phyloP scores from a whole-genome alignment of 2,113 vertebrate genomes.

The Bungarus multicinctus region DNA sequence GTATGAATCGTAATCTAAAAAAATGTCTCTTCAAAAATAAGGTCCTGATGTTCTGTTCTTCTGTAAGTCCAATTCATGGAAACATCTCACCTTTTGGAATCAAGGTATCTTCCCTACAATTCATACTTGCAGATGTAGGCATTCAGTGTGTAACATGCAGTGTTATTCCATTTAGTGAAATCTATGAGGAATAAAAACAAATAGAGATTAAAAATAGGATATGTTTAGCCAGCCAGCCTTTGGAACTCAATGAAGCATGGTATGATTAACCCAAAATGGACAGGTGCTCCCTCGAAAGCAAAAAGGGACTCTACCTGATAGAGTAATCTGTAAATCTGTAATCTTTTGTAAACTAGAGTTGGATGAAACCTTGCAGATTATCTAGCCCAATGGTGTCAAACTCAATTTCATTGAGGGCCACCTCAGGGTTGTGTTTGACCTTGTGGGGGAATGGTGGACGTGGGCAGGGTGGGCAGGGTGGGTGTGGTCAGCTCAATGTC shows the following conservation, averaged over 20 bases:
- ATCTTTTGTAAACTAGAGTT: neutral
- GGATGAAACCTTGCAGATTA: neutral
- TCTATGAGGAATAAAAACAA: neutral
- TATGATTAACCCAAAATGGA: neutral
- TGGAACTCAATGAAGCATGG: neutral
- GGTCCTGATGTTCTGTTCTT: neutral
- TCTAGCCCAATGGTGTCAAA: neutral
- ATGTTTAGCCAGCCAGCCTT: neutral
- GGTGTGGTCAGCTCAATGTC: too few species aligned
- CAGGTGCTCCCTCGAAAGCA: neutral
- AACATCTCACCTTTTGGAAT: too few species aligned
- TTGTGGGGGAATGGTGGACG: rapidly evolving
- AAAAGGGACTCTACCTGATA: neutral
- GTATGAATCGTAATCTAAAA: neutral
- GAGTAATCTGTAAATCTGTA: too few species aligned
- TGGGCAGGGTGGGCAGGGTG: too few species aligned
- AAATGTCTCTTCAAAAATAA: neutral
- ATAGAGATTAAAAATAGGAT: neutral
- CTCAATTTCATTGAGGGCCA: too few species aligned
- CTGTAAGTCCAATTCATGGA: neutral
- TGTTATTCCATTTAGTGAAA: neutral
- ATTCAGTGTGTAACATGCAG: neutral
- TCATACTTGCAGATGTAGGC: slow-evolving; percentile 6
- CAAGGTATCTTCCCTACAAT: neutral
- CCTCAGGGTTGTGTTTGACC: too few species aligned